phyloP scores from a whole-genome alignment of 2,113 vertebrate genomes.

The Fregetta grallaria region DNA sequence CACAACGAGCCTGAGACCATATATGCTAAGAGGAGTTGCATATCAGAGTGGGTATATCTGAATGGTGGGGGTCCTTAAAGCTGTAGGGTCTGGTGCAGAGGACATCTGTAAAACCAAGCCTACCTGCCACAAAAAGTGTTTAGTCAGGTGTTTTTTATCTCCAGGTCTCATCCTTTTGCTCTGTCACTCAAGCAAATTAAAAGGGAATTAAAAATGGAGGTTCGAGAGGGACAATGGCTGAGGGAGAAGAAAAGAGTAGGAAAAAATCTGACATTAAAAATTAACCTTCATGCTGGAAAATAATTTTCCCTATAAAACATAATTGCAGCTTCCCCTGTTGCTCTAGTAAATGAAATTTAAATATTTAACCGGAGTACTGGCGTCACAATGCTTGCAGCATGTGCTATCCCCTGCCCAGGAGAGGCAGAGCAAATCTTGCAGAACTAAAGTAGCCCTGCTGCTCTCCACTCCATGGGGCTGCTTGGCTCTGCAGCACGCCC shows the following conservation, averaged over 20 bases:
- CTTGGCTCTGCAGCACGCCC: background rate
- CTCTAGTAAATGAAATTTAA: slow-evolving; percentile 63
- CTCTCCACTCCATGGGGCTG: background rate
- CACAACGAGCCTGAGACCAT: background rate
- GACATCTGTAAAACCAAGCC: background rate
- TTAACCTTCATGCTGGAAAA: slow-evolving; percentile 3
- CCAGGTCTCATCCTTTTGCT: background rate
- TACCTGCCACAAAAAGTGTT: background rate
- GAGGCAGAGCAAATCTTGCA: background rate
- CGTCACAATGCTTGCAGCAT: background rate
- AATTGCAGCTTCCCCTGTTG: slow-evolving; percentile 32
- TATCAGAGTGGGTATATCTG: background rate
- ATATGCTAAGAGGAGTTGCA: background rate
- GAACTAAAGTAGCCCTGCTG: background rate
- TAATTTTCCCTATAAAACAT: slow-evolving; percentile 10
- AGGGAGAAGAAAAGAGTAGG: background rate
- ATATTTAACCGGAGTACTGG: slow-evolving; percentile 52
- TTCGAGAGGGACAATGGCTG: background rate
- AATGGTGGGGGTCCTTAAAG: background rate
- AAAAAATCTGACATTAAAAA: background rate
- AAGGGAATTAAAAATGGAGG: background rate
- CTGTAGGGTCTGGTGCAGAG: background rate
- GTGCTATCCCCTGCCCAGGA: background rate
- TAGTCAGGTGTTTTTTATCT: background rate
- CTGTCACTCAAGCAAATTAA: background rate